Evolutionary conservation across 2,113 vertebrate genomes (phyloP).

Genomic region (Abramis brama): DNA sequence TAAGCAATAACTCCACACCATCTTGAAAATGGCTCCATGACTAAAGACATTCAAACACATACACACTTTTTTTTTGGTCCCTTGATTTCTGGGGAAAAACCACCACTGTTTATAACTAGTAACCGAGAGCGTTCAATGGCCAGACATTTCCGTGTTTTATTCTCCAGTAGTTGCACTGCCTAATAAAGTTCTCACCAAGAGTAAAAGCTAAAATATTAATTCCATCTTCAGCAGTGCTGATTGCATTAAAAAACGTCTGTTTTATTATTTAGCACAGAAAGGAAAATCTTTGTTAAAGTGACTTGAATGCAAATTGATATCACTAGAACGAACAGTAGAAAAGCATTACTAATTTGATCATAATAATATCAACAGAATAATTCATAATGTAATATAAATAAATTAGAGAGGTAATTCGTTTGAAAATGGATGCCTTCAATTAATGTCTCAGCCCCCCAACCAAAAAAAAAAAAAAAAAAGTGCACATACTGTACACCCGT

Average conservation of each 20-base stretch:
- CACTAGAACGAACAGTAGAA: slow-evolving; percentile 72
- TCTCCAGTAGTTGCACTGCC: slow-evolving; percentile 65
- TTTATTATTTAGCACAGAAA: slow-evolving; percentile 82
- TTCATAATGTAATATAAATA: slow-evolving; percentile 82
- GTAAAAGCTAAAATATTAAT: slow-evolving; percentile 76
- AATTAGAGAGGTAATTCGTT: slow-evolving; percentile 81
- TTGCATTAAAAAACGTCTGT: slow-evolving; percentile 80
- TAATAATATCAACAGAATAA: slow-evolving; percentile 86
- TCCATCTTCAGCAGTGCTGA: slow-evolving; percentile 70
- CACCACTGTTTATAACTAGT: slow-evolving; percentile 9
- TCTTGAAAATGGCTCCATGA: slow-evolving; percentile 65
- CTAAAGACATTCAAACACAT: slow-evolving; percentile 9
- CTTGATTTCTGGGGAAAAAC: background rate
- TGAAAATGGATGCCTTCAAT: slow-evolving; percentile 78
- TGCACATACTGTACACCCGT: slow-evolving; percentile 38
- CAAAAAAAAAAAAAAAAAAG: slow-evolving; percentile 62
- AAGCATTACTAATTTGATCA: slow-evolving; percentile 78
- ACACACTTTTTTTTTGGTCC: background rate
- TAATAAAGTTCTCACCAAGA: slow-evolving; percentile 72
- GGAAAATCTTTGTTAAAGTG: slow-evolving; percentile 83
- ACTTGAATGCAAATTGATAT: slow-evolving; percentile 80
- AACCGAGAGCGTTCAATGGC: slow-evolving; percentile 57
- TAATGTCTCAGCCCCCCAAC: slow-evolving; percentile 65
- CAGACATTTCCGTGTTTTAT: slow-evolving; percentile 51
- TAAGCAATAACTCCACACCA: slow-evolving; percentile 76